Evolutionary conservation across 92 coral and sea anemone species (phyloP).

Genomic region (Palythoa caribaeorum): DNA sequence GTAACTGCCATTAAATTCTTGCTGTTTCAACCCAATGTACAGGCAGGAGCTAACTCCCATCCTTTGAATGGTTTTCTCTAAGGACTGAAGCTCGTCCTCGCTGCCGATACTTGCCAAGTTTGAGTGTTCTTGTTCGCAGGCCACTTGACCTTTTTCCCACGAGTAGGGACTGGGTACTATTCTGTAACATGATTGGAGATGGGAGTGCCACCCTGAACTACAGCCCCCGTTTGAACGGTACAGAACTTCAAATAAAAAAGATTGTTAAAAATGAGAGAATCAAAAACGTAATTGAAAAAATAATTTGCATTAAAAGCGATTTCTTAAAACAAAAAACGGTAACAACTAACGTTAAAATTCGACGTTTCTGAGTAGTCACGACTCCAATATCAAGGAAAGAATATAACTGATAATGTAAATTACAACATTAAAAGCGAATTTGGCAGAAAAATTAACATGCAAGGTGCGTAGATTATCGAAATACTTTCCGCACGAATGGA

Average conservation of each 20-base stretch:
- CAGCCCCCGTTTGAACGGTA: conserved; percentile 63
- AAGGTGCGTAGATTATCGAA: no score
- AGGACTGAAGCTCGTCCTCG: conserved; percentile 55
- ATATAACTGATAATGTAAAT: no score
- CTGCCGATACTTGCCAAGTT: conserved; percentile 66
- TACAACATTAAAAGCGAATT: no score
- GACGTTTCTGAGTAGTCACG: no score
- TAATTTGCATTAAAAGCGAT: background rate
- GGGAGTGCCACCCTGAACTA: conserved; percentile 38
- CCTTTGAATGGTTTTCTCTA: conserved; percentile 37
- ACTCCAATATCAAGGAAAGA: no score
- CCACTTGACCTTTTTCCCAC: conserved; percentile 53
- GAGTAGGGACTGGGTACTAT: conserved; percentile 32
- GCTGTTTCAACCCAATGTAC: conserved; percentile 56
- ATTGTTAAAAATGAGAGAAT: background rate
- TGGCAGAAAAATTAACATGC: no score
- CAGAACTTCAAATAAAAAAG: conserved; percentile 21
- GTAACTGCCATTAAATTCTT: background rate
- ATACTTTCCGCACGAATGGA: no score
- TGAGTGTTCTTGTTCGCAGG: conserved; percentile 46
- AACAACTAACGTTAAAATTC: no score
- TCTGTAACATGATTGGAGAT: conserved; percentile 62
- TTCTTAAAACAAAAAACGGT: no score
- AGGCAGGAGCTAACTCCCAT: conserved; percentile 43
- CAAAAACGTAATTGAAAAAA: background rate